Conservation (phyloP, 2,797 vertebrate genomes). For the Morelia viridis region DNA sequence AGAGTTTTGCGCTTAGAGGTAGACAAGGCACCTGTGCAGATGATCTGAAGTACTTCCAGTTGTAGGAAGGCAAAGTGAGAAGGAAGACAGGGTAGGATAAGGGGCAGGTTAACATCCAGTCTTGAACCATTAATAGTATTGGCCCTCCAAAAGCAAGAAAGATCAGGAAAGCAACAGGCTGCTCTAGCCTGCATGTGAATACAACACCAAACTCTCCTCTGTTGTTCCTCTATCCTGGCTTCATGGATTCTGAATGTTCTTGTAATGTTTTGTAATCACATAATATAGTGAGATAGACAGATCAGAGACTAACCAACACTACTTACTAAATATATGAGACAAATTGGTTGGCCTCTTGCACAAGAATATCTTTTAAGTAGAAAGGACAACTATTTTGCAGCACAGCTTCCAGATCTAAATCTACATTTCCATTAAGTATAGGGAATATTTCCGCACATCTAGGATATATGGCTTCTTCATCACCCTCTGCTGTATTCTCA, state of each 20-base stretch:
- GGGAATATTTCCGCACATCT: neutral
- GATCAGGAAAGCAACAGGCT: too few relatives aligned
- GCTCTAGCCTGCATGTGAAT: too few relatives aligned
- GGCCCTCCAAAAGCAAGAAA: too few relatives aligned
- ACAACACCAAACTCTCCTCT: neutral
- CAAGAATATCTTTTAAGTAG: rapidly evolving
- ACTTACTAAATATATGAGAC: rapidly evolving
- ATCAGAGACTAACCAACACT: neutral
- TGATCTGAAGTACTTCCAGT: too few relatives aligned
- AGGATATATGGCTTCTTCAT: rapidly evolving
- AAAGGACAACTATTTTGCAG: rapidly evolving
- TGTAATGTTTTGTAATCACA: neutral
- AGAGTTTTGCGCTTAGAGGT: too few relatives aligned
- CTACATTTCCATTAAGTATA: neutral
- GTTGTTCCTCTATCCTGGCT: neutral
- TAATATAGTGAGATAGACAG: neutral
- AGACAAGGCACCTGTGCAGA: too few relatives aligned
- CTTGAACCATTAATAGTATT: too few relatives aligned
- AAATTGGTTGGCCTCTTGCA: neutral
- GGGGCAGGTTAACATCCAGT: too few relatives aligned
- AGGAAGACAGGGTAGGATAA: too few relatives aligned
- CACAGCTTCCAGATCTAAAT: rapidly evolving
- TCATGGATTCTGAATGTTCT: neutral
- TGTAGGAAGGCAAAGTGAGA: too few relatives aligned
- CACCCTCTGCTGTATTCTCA: rapidly evolving